Percentiles rank a stretch among this genome's conserved stretches.
These are phyloP conservation scores for Meriones unguiculatus DNA, from an alignment of 2,113 vertebrate species.

Conservation along the genomic window DNA sequence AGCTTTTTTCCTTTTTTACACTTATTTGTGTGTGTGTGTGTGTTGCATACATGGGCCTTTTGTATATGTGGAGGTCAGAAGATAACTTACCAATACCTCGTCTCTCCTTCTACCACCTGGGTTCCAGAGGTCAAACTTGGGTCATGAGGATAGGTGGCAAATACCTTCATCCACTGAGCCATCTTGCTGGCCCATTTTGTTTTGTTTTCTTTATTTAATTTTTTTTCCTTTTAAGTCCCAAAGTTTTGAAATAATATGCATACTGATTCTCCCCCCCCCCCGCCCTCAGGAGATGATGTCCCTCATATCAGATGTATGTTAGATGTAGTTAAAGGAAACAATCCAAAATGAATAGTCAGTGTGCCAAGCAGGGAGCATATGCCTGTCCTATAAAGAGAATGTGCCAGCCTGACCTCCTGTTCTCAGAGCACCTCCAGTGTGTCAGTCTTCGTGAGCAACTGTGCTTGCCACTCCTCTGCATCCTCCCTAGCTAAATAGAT, in stretches of 20 bases:
- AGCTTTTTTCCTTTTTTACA: background rate
- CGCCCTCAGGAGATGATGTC: background rate
- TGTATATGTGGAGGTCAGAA: background rate
- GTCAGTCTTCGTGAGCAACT: background rate
- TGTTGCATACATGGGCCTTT: background rate
- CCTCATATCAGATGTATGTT: background rate
- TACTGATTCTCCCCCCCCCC: background rate
- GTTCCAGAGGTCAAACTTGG: no score
- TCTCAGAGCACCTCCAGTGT: background rate
- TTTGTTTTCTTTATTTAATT: background rate
- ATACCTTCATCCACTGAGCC: no score
- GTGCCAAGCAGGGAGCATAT: background rate
- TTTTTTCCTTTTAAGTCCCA: background rate
- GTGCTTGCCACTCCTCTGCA: fast-evolving
- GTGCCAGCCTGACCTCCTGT: background rate
- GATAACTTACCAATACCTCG: background rate
- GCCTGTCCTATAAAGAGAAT: background rate
- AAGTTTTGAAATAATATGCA: constrained; percentile 25
- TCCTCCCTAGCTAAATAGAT: background rate
- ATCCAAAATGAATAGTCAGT: constrained; percentile 33
- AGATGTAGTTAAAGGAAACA: background rate
- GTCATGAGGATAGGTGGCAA: background rate
- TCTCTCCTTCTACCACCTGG: background rate
- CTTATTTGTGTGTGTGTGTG: background rate
- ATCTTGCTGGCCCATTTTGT: background rate